Conservation (phyloP, 2,888 invertebrate species). For the Spodoptera exigua region DNA sequence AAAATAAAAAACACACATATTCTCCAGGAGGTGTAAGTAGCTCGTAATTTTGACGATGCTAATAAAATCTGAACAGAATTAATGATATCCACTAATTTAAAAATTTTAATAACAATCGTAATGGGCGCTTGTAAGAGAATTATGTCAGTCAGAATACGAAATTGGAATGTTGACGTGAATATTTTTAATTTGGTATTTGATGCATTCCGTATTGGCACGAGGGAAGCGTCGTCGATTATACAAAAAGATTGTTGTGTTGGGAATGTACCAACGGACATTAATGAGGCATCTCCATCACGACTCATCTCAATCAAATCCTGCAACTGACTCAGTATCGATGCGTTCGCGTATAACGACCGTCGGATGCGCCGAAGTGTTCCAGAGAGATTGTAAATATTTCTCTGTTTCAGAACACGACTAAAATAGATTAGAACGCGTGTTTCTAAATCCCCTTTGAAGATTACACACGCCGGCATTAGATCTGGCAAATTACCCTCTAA, state of each 20-base stretch:
- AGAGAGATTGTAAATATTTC: conserved; percentile 89
- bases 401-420: conserved; percentile 88
- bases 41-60: conserved; percentile 46
- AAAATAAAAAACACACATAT: conserved; percentile 51
- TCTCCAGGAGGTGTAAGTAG: conserved; percentile 33
- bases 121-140: conserved; percentile 31
- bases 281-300: conserved; percentile 80
- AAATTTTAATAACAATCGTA: conserved; percentile 27
- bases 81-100: conserved; percentile 45
- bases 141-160: conserved; percentile 26
- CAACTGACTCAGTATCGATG: conserved; percentile 84
- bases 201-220: conserved; percentile 22
- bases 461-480: conserved; percentile 88
- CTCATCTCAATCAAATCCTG: conserved; percentile 81
- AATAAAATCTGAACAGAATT: conserved; percentile 51
- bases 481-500: conserved; percentile 89
- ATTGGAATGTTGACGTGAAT: conserved; percentile 18
- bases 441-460: conserved; percentile 90
- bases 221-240: conserved; percentile 51
- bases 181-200: conserved; percentile 22
- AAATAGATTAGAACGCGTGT: conserved; percentile 89
- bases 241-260: conserved; percentile 57
- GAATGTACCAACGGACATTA: conserved; percentile 73
- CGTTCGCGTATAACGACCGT: conserved; percentile 86
- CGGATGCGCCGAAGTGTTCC: conserved; percentile 89